Base-by-base conservation (phyloP, 2,888 invertebrate species). In the Galerucella pusilla region DNA sequence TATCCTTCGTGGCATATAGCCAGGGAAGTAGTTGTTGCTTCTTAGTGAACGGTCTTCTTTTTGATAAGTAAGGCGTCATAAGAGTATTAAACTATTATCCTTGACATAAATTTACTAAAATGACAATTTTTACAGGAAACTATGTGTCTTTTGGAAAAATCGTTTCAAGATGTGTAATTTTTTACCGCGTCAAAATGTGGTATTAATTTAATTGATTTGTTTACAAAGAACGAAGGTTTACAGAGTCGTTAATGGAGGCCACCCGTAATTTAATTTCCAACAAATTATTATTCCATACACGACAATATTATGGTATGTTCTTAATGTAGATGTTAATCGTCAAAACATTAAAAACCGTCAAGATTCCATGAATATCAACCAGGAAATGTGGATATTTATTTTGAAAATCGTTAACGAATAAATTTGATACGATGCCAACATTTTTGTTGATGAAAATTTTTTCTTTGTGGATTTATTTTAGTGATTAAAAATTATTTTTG, bases 211-310 rank as follows among this genome's bases (percentile, higher is more conserved):
- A 52, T 52, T 52, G 52, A 7, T 52, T 52, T 52, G 52, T n/a
- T 52, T 52, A 52, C n/a, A 52, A 52, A 7, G 7, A 49, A 49
- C 49, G 49, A 52, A n/a, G 52, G 6, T 52, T 52, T 52, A 52
- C 11, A n/a, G n/a, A 52, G n/a, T 52, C 52, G 52, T 52, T 52
- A n/a, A 52, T n/a, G 52, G 52, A 52, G 52, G 52, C 52, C 52
- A 52, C 52, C 52, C 12, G 52, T n/a, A n/a, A 52, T n/a, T 7
- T n/a, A 5, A 52, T 52, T 52, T 52, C 7, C 2, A 52, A 52
- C 52, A 52, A 52, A 52, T 52, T 14, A 14, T 52, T 52, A 52
- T 52, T 52, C 52, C 52, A 52, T 2, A 6, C 52, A 49, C 49
- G 12, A 52, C 52, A n/a, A 5, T 52, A 42, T 42, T 42, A 42